Base-by-base conservation (phyloP, 2,888 invertebrate genomes). In the Sphaerophoria taeniata region DNA sequence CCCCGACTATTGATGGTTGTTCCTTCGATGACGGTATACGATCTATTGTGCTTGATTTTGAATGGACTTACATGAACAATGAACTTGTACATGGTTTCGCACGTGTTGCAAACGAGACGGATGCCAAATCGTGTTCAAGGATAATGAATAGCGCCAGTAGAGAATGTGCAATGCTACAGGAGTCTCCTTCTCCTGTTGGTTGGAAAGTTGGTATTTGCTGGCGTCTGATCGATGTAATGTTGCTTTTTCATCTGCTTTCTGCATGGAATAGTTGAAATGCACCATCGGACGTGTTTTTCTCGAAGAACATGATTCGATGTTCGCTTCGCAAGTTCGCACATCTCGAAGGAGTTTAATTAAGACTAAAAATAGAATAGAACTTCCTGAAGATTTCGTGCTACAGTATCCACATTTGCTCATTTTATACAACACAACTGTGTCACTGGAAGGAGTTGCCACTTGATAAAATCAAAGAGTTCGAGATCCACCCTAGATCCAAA, bases 91-190 rank as follows among this genome's bases (percentile, higher is more conserved):
- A 34, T 55, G 12, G 11, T 6, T 84, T 75, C 75, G 84, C 84
- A 84, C 79, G 67, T 80, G 83, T 70, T 75, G 53, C 43, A 31
- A 24, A 43, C 31, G 45, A 12, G 11, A 56, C 34, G 47, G 49
- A 73, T 60, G 71, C 51, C 34, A 60, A 65, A 61, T 24, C 9
- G 7, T 49, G 14, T 58, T 39, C 56, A 60, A 61, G 55, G 67
- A 58, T 53, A 65, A 14, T 16, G 39, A 45, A 65, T 74, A 84
- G 85, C 85, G 85, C 85, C 85, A 76, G 80, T 70, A 67, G 47
- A 60, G 14, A 65, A 65, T 73, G 73, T 76, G 72, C 65, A 63
- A 85, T 49, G 55, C 9, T 51, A 60, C 69, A 60, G 73, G 72
- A 71, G 70, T n/a, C 36, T 45, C 7, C 9, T 14, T n/a, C 31